A percentile compares a stretch with the other conserved stretches of the same genome.
These are phyloP conservation scores for Sylvilagus bachmani DNA, from an alignment of 2,113 vertebrate genomes.

Conservation along the genomic window DNA sequence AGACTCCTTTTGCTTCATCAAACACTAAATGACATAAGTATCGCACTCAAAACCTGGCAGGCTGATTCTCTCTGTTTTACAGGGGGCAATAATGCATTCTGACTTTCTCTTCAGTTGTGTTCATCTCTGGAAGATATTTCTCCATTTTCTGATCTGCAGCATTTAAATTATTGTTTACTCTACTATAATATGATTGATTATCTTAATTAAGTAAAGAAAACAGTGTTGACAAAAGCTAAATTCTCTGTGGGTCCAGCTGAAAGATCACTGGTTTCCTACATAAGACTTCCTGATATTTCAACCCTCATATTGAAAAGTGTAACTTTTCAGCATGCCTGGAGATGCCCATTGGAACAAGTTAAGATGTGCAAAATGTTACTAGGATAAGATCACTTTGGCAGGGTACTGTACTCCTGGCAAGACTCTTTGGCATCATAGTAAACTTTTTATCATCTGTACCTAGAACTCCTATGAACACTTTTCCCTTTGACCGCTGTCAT, in stretches of 20 bases:
- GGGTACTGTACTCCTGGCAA: neutral
- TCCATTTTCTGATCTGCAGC: neutral
- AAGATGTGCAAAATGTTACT: neutral
- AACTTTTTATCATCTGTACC: neutral
- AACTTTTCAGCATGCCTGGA: neutral
- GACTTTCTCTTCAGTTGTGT: neutral
- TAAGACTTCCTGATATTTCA: neutral
- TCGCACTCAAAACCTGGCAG: neutral
- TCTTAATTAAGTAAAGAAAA: constrained; percentile 1
- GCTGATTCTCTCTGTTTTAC: neutral
- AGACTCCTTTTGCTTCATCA: neutral
- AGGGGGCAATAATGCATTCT: neutral
- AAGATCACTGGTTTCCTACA: neutral
- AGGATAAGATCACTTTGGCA: neutral
- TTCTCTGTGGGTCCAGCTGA: neutral
- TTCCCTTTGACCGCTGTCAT: neutral
- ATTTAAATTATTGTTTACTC: neutral
- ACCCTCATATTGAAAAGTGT: neutral
- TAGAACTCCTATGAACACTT: neutral
- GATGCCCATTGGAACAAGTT: neutral
- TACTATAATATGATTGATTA: neutral
- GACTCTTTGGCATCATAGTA: neutral
- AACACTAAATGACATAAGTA: neutral
- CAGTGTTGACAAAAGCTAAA: neutral
- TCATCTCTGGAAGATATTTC: neutral